Evolutionary conservation across 2,113 vertebrate genomes (phyloP).

Genomic region (Rutilus rutilus): DNA sequence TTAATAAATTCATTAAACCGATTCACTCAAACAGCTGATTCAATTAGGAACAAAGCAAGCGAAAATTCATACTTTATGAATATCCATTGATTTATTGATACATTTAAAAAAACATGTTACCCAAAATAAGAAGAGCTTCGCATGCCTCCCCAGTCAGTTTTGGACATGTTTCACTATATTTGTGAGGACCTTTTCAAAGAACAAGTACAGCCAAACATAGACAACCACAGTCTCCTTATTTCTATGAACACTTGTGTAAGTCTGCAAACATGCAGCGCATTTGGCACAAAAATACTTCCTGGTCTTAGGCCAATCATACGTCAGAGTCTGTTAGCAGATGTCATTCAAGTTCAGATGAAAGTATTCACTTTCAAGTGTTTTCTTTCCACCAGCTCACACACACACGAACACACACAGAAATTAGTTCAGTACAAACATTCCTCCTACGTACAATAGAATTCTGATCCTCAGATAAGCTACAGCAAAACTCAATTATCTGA

Average conservation of each 20-base stretch:
- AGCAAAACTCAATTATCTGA: background rate
- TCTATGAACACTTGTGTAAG: background rate
- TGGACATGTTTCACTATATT: background rate
- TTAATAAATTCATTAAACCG: background rate
- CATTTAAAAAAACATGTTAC: background rate
- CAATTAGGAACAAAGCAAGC: no score
- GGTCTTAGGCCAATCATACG: background rate
- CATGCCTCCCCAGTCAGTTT: background rate
- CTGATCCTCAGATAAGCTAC: background rate
- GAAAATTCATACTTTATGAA: background rate
- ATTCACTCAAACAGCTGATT: background rate
- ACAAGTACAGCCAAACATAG: background rate
- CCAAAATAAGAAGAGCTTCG: background rate
- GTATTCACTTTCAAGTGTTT: slow-evolving; percentile 9
- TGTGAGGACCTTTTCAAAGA: background rate
- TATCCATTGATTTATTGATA: no score
- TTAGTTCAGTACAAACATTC: background rate
- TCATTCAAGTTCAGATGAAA: slow-evolving; percentile 19
- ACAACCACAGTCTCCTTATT: background rate
- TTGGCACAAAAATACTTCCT: slow-evolving; percentile 8
- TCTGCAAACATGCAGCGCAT: slow-evolving; percentile 14
- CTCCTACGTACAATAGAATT: background rate
- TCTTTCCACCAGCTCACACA: background rate
- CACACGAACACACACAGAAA: background rate
- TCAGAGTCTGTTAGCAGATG: background rate